Base-by-base conservation (phyloP, 1,140 invertebrate species). In the Magallana gigas region DNA sequence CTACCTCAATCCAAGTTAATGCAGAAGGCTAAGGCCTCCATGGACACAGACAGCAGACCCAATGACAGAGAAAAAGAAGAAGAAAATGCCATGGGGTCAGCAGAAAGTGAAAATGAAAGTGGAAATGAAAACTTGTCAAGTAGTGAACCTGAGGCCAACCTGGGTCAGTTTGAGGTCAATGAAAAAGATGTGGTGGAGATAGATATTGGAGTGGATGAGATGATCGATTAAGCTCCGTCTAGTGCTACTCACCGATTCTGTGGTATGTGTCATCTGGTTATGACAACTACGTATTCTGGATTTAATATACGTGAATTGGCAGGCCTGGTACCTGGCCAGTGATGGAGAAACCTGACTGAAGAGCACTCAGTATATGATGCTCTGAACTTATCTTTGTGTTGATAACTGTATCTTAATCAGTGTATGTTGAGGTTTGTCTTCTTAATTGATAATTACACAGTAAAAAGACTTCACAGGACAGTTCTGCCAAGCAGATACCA, bases 1-100 rank as follows among this genome's bases (percentile, higher is more conserved):
- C 68, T 87, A 48, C 86, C 86, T 36, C 86, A 87, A 64, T 86
- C 85, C n/a, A 86, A 86, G 14, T 85, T 81, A 81, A 48, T 81
- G 14, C 29, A 81, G 48, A 83, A 57, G 81, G 11, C 68, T 14
- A 56, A 56, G 8, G 16, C 18, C 8, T 57, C 48, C 56, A 83
- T 57, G 11, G 81, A 29, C 81, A 12, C 16, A 83, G 48, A 16
- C 8, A 57, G 14, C 18, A 57, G 14, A 9, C n/a, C 16, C 64
- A 48, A 48, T 48, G 29, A 48, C n/a, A 80, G 85, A 57, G 57
- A 29, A 23, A 58, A 29, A 80, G 59, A 86, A 29, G 8, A 18
- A 18, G 68, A 58, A 29, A 36, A 8, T 16, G 57, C 64, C 85
- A 81, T 80, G 68, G 71, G 80, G 29, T 16, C 58, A 57, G 29